phyloP scores from a whole-genome alignment of 1,140 invertebrate species.

The Pogonognathellus flavescens region DNA sequence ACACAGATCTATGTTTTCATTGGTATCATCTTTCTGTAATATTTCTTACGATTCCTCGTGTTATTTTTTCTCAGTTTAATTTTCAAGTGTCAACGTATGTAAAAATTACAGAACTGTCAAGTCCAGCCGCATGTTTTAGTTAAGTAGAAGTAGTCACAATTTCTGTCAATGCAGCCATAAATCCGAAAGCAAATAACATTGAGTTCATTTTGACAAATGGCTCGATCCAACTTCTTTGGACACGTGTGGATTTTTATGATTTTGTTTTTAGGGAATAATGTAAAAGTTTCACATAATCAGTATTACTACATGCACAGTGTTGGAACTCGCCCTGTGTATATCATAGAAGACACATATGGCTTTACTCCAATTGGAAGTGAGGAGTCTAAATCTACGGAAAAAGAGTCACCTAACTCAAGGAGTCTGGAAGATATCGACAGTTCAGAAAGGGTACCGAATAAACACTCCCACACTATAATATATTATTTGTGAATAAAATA shows the following conservation, averaged over 20 bases:
- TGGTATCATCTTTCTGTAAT: no score
- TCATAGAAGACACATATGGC: neutral
- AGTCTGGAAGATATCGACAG: conserved; percentile 11
- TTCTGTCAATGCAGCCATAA: no score
- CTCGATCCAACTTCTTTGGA: neutral
- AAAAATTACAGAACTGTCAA: no score
- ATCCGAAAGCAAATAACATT: no score
- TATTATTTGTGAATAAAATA: neutral
- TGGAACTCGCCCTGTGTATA: conserved; percentile 16
- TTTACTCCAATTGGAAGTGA: neutral
- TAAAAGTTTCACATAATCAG: conserved; percentile 22
- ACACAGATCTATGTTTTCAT: no score
- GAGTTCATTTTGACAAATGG: neutral
- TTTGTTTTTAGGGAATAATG: conserved; percentile 27
- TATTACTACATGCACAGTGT: conserved; percentile 15
- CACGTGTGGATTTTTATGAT: neutral
- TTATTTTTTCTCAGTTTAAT: no score
- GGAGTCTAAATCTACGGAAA: neutral
- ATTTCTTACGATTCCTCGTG: no score
- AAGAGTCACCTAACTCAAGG: neutral
- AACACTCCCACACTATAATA: neutral
- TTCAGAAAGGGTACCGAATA: neutral
- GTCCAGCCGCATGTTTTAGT: no score
- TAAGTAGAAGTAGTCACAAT: no score
- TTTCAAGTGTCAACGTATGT: no score